Evolutionary conservation across 2,113 vertebrate genomes (phyloP).

Genomic region (Dromaius novaehollandiae): DNA sequence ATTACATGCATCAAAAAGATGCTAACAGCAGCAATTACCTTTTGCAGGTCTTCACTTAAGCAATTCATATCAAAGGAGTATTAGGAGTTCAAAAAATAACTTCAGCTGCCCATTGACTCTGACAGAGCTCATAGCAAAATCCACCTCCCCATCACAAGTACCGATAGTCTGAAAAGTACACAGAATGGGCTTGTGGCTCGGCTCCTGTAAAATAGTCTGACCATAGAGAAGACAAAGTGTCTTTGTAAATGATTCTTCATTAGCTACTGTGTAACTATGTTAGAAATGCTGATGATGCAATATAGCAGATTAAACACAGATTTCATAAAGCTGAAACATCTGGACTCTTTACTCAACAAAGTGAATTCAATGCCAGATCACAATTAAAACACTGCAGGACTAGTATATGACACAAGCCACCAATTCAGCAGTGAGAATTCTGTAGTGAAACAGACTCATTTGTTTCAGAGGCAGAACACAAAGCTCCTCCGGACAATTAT

Average conservation of each 20-base stretch:
- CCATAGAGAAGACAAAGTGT: background rate
- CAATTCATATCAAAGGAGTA: constrained; percentile 1
- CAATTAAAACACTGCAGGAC: background rate
- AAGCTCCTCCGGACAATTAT: background rate
- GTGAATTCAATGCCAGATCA: background rate
- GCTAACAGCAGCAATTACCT: background rate
- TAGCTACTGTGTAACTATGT: background rate
- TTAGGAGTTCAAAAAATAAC: background rate
- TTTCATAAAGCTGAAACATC: background rate
- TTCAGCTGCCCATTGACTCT: background rate
- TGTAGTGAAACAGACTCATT: background rate
- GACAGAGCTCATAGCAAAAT: constrained; percentile 2
- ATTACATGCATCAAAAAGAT: background rate
- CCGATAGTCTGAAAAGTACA: background rate
- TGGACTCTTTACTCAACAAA: background rate
- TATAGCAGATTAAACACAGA: background rate
- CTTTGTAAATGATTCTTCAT: background rate
- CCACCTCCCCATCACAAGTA: background rate
- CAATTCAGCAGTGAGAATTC: background rate
- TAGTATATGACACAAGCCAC: background rate
- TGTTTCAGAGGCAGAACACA: background rate
- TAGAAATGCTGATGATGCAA: background rate
- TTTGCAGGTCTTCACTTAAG: constrained; percentile 7
- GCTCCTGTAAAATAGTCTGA: background rate
- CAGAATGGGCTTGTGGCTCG: background rate